Percentiles rank a stretch among this genome's conserved stretches.
Conservation (phyloP, 2,888 invertebrate species). For the Cremastinae sp. region DNA sequence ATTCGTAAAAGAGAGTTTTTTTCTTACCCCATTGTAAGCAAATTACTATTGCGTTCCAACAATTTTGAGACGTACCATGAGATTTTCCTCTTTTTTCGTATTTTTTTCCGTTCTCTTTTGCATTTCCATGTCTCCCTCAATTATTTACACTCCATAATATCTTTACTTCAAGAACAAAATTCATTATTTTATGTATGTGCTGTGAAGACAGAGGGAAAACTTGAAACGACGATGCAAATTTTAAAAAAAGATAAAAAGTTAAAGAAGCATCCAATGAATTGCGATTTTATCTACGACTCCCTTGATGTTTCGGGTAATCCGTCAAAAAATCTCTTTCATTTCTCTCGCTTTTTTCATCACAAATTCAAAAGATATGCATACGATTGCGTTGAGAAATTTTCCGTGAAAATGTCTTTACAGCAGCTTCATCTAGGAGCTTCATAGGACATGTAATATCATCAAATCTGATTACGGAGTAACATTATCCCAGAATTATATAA, state of each 20-base stretch:
- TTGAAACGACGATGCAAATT: constrained; percentile 23
- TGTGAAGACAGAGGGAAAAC: constrained; percentile 41
- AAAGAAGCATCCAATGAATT: constrained; percentile 58
- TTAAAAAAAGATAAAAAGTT: constrained; percentile 18
- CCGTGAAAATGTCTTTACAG: too few species aligned
- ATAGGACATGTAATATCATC: too few species aligned
- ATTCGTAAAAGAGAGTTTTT: constrained; percentile 24
- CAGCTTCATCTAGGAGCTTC: too few species aligned
- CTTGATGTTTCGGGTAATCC: constrained; percentile 69
- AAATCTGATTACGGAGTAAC: too few species aligned
- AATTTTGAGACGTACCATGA: constrained; percentile 8
- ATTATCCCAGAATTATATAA: too few species aligned
- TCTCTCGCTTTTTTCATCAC: constrained; percentile 63
- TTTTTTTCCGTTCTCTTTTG: constrained; percentile 22
- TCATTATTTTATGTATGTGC: constrained; percentile 34
- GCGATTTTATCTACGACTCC: constrained; percentile 63
- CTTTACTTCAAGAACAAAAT: constrained; percentile 38
- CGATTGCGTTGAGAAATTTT: too few species aligned
- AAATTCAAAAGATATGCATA: constrained; percentile 39
- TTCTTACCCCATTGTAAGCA: constrained; percentile 22
- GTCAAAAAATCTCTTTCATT: constrained; percentile 66
- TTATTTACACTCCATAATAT: constrained; percentile 55
- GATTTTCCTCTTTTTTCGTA: constrained; percentile 32
- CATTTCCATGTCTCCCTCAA: constrained; percentile 44
- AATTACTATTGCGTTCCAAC: constrained; percentile 14